Percentiles rank a stretch among this genome's conserved stretches.
phyloP scores from a whole-genome alignment of 1,140 invertebrate genomes.

The Eciton burchellii region DNA sequence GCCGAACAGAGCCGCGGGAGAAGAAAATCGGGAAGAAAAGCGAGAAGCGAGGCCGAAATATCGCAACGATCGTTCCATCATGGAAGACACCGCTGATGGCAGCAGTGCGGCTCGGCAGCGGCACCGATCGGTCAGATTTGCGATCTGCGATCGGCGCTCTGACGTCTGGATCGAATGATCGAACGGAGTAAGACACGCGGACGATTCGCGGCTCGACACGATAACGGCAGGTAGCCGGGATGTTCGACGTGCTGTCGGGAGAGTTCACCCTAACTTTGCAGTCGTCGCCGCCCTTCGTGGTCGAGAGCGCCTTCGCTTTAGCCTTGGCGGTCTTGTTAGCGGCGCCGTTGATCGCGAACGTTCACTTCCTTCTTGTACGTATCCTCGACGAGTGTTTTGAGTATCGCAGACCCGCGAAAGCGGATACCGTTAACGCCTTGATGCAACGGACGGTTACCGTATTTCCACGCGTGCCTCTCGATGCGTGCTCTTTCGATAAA shows the following conservation, averaged over 20 bases:
- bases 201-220: conserved; percentile 53
- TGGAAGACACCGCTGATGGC: conserved; percentile 65
- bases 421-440: background rate
- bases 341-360: conserved; percentile 76
- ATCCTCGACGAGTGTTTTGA: conserved; percentile 12
- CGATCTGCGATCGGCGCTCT: conserved; percentile 32
- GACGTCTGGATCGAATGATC: conserved; percentile 47
- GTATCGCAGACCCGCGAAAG: background rate
- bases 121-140: conserved; percentile 56
- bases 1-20: conserved; percentile 13
- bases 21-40: conserved; percentile 4
- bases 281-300: conserved; percentile 75
- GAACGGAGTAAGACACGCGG: background rate
- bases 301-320: conserved; percentile 78
- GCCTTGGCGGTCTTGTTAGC: conserved; percentile 77
- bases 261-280: conserved; percentile 78
- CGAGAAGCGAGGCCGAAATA: conserved; percentile 17
- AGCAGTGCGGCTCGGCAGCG: conserved; percentile 40
- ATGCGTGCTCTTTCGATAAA: conserved; percentile 11
- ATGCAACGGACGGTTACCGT: background rate
- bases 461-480: background rate
- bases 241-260: conserved; percentile 76
- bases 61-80: conserved; percentile 71
- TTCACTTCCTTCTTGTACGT: conserved; percentile 79
- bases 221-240: conserved; percentile 69